phyloP scores from a whole-genome alignment of 1,140 invertebrate genomes.

The Teleogryllus occipitalis region DNA sequence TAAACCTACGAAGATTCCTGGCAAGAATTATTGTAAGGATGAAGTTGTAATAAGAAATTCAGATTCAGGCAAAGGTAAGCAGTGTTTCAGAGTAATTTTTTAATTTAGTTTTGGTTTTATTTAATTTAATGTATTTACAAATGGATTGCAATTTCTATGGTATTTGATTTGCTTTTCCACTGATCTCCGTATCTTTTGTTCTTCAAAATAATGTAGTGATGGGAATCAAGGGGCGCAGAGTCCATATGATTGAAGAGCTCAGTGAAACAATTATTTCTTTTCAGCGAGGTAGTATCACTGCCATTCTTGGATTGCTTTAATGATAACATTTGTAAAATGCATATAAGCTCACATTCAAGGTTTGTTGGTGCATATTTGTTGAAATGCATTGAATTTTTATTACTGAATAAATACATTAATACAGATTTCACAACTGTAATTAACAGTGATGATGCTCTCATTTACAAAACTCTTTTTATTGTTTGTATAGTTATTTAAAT shows the following conservation, averaged over 20 bases:
- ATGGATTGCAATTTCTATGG: neutral
- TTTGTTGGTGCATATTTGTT: neutral
- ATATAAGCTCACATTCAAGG: neutral
- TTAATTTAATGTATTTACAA: slow-evolving; percentile 25
- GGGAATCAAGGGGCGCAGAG: slow-evolving; percentile 94
- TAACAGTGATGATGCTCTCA: too few species aligned
- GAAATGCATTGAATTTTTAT: too few species aligned
- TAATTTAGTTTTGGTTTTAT: slow-evolving; percentile 25
- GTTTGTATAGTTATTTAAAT: too few species aligned
- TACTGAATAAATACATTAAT: too few species aligned
- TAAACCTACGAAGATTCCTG: slow-evolving; percentile 80
- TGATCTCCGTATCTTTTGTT: neutral
- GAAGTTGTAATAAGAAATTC: slow-evolving; percentile 89
- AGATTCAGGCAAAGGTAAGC: slow-evolving; percentile 86
- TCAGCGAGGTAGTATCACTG: slow-evolving; percentile 73
- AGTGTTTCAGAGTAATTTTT: neutral
- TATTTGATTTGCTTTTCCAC: neutral
- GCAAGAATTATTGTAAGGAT: slow-evolving; percentile 87
- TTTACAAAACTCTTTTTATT: too few species aligned
- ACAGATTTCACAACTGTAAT: too few species aligned
- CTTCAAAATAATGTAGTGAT: slow-evolving; percentile 60
- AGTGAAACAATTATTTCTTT: slow-evolving; percentile 96
- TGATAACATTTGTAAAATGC: slow-evolving; percentile 31
- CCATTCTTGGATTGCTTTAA: neutral
- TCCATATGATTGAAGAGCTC: slow-evolving; percentile 96